These are phyloP conservation scores for Lumbricus terrestris DNA, from an alignment of 2,888 invertebrate species.

Conservation along the genomic window DNA sequence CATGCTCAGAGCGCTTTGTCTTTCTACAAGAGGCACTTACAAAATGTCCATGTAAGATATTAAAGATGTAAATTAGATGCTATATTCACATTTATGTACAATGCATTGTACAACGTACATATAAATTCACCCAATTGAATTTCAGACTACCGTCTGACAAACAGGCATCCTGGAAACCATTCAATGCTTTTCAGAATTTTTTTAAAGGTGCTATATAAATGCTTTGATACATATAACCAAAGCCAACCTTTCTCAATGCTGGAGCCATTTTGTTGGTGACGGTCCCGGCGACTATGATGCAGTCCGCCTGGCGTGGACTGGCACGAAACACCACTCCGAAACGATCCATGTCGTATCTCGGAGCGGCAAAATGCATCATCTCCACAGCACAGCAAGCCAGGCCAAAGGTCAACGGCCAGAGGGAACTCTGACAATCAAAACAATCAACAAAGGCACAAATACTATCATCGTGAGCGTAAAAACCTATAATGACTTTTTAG, in stretches of 20 bases:
- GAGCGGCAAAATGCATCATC: constrained; percentile 99
- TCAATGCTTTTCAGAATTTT: neutral
- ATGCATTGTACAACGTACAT: no score
- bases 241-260: constrained; percentile 77
- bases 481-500: neutral
- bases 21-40: no score
- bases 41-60: no score
- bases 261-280: constrained; percentile 99
- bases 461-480: neutral
- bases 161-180: neutral
- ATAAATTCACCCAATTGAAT: no score
- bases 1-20: no score
- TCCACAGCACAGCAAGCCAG: constrained; percentile 98
- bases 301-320: constrained; percentile 92
- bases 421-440: constrained; percentile 67
- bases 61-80: no score
- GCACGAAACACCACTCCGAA: constrained; percentile 96
- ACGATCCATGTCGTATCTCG: constrained; percentile 98
- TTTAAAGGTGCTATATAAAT: neutral
- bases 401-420: constrained; percentile 99
- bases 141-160: no score
- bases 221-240: neutral
- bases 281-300: constrained; percentile 97
- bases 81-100: no score
- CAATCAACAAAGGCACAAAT: neutral